Percentiles rank a stretch among this genome's conserved stretches.
phyloP scores from a whole-genome alignment of 2,797 vertebrate genomes.

The Corythornis leucogaster region DNA sequence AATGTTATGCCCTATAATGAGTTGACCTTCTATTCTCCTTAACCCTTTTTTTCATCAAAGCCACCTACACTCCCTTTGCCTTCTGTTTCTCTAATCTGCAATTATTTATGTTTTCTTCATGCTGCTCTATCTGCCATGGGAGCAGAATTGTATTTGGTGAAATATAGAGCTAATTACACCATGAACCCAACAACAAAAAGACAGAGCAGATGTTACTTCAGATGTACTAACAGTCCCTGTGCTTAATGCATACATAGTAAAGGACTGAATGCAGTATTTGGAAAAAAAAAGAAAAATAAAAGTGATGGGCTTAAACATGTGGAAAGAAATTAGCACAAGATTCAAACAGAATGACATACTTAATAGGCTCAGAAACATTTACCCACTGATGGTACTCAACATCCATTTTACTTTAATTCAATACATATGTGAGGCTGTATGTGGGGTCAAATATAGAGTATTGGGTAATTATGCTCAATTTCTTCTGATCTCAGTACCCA shows the following conservation, averaged over 20 bases:
- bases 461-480: conserved; percentile 51
- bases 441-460: conserved; percentile 19
- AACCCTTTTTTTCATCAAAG: conserved; percentile 83
- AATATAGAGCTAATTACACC: conserved; percentile 87
- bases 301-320: conserved; percentile 75
- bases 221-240: conserved; percentile 79
- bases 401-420: conserved; percentile 73
- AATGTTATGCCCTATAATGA: conserved; percentile 71
- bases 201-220: conserved; percentile 87
- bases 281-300: conserved; percentile 71
- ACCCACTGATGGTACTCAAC: conserved; percentile 67
- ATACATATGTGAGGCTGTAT: conserved; percentile 59
- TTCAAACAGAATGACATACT: conserved; percentile 57
- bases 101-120: conserved; percentile 88
- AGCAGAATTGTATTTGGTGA: conserved; percentile 86
- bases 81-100: conserved; percentile 87
- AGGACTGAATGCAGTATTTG: conserved; percentile 58
- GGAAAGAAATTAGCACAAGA: conserved; percentile 76
- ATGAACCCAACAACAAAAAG: conserved; percentile 85
- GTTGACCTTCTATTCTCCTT: conserved; percentile 85
- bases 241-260: conserved; percentile 77
- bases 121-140: conserved; percentile 82
- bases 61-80: conserved; percentile 83
- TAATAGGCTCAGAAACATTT: conserved; percentile 70
- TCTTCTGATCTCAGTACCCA: conserved; percentile 23